Conservation (phyloP, 64 coral and sea anemone species). For the Anthopleura sola region DNA sequence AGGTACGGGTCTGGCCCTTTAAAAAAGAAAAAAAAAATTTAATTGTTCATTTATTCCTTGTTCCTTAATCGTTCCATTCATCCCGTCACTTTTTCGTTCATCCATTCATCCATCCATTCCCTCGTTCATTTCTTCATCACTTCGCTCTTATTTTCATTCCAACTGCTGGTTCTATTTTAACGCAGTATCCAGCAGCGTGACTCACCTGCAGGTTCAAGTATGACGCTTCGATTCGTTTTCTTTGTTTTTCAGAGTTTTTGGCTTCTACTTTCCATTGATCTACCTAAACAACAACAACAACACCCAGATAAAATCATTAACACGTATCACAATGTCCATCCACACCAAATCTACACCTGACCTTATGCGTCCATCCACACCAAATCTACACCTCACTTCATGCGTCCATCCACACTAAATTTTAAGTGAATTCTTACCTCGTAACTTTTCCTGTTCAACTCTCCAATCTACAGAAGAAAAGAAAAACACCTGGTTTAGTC, state of each 20-base stretch:
- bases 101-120: too few species aligned
- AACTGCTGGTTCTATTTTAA: too few species aligned
- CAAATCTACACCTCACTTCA: too few species aligned
- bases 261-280: slow-evolving; percentile 93
- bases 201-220: slow-evolving; percentile 76
- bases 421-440: slow-evolving; percentile 1
- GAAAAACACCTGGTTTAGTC: not conserved
- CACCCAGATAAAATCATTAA: not conserved
- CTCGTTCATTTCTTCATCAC: not conserved
- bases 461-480: slow-evolving; percentile 67
- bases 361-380: not conserved
- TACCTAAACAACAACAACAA: slow-evolving; percentile 38
- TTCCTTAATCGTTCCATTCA: not conserved
- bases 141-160: not conserved
- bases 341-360: not conserved
- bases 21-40: not conserved
- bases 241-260: slow-evolving; percentile 64
- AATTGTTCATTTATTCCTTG: not conserved
- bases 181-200: not conserved
- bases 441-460: slow-evolving; percentile 75
- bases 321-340: not conserved
- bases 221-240: slow-evolving; percentile 73
- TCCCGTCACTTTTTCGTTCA: not conserved
- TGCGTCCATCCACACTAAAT: too few species aligned
- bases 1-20: slow-evolving; percentile 59